These are phyloP conservation scores for Drosophila eugracilis DNA, from an alignment of 1,140 invertebrate species.

Conservation along the genomic window DNA sequence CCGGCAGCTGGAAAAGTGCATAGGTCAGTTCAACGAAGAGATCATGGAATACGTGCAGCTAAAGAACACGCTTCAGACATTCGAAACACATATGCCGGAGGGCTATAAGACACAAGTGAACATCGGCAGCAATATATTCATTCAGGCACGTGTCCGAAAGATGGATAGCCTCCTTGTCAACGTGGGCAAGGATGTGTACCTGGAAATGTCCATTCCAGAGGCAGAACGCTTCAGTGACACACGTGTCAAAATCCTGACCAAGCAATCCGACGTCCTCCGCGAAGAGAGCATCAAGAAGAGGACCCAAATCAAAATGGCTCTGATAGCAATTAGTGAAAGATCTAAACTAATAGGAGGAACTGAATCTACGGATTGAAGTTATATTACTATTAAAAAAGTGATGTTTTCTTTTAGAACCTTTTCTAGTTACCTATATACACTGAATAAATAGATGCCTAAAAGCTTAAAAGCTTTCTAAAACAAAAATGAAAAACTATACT, in stretches of 20 bases:
- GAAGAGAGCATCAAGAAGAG: conserved; percentile 89
- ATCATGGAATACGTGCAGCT: conserved; percentile 91
- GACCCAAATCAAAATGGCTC: conserved; percentile 92
- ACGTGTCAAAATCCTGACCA: conserved; percentile 88
- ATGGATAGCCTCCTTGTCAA: conserved; percentile 89
- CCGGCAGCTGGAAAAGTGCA: conserved; percentile 86
- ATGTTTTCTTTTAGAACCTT: background rate
- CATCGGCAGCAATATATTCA: conserved; percentile 90
- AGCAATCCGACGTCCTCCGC: conserved; percentile 87
- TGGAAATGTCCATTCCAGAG: conserved; percentile 90
- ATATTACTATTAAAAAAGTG: too few relatives aligned
- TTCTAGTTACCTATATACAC: background rate
- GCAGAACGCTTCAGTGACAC: conserved; percentile 90
- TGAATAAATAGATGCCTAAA: background rate
- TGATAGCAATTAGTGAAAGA: conserved; percentile 88
- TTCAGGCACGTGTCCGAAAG: conserved; percentile 89
- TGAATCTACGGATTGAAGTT: too few relatives aligned
- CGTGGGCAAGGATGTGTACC: conserved; percentile 90
- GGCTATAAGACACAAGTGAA: conserved; percentile 93
- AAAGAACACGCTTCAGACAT: conserved; percentile 87
- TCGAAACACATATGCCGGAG: conserved; percentile 85
- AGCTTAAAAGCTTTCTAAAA: too few relatives aligned
- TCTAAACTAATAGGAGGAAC: conserved; percentile 75
- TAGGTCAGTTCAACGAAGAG: conserved; percentile 88
- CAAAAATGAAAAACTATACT: too few relatives aligned